These are phyloP conservation scores for cattle (Bos taurus) DNA, from an alignment of 2,113 vertebrate genomes.

Conservation along the genomic window ARS-UCD2.0 NC_037329.1:38303501-38304000, in stretches of 20 bases:
- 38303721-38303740: not conserved
- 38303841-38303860: not conserved
- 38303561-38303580: not conserved
- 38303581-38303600: conserved; percentile 9
- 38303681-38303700: not conserved
- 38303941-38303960: not conserved
- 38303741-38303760: not conserved
- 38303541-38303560: not conserved
- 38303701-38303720: not conserved
- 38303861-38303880: not conserved
- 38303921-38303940: not conserved
- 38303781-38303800: not conserved
- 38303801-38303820: conserved; percentile 12
- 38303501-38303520: not conserved
- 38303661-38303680: not conserved
- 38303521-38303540: not conserved
- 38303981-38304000: not conserved
- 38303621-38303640: not conserved
- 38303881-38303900: not conserved
- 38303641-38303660: not conserved
- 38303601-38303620: not conserved
- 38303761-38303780: not conserved
- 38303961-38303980: not conserved
- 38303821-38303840: not conserved
- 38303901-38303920: not conserved